Base-by-base conservation (phyloP, 2,797 vertebrate genomes). In the Harpagifer antarcticus region DNA sequence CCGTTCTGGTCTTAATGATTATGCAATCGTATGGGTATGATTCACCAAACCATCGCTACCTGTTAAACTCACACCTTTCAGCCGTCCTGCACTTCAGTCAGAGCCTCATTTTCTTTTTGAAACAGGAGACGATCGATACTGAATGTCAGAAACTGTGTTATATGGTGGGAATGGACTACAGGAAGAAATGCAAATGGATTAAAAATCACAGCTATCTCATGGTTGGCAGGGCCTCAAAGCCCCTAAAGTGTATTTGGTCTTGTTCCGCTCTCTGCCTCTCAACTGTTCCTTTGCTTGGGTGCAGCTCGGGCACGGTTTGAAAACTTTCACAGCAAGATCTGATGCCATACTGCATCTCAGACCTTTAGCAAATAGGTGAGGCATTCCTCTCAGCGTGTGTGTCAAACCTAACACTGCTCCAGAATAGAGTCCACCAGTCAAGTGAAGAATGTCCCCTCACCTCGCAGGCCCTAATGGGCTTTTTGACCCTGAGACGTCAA, bases 361-460 rank as follows among this genome's bases (percentile, higher is more conserved):
- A 76, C 68, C 85, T 86, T 91, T 89, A 88, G 88, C 89, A 62
- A 52, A 76, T 79, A 90, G 78, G 88, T 86, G 86, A 69, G 68
- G 88, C 83, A 91, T 93, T 94, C 86, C 88, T 91, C 70, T 77
- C 77, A 54, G 87, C 71, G 37, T 78, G 83, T 79, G 85, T 91
- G 91, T 88, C 79, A 89, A 89, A 89, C 73, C 76, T 84, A 80
- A 75, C 89, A 86, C 71, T 27, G 78, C 67, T 80, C 87, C 72
- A 90, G 85, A 89, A 90, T 80, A 88, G 86, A 86, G 72, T 56
- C 54, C 23, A 13, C 67, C 82, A 65, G 84, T 44, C n/a, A 1
- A 60, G 84, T 75, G 86, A 92, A 88, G 89, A 90, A 87, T 88
- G 45, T 76, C 68, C 37, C 61, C 7, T 52, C 78, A 83, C 69